phyloP scores from a whole-genome alignment of 2,113 vertebrate genomes.

The Corythaixoides concolor region DNA sequence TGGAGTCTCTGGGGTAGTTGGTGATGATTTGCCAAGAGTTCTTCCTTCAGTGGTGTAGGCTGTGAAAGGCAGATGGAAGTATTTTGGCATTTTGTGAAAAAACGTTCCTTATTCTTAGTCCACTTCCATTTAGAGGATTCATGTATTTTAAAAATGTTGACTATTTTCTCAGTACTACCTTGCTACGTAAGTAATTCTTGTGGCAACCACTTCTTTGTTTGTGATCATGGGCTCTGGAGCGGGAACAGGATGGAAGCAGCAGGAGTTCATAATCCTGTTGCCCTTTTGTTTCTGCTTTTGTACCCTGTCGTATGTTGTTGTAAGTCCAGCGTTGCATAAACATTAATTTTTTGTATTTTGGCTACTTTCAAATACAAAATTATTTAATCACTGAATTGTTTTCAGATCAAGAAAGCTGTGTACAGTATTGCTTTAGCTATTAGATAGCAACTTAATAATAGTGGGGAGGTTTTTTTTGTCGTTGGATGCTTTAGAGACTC shows the following conservation, averaged over 20 bases:
- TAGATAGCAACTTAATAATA: not conserved
- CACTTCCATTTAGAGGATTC: not conserved
- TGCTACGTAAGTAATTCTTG: not conserved
- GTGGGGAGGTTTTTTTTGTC: not conserved
- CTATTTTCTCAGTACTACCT: not conserved
- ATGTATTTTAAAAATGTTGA: not conserved
- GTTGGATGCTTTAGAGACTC: not conserved
- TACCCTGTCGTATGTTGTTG: not conserved
- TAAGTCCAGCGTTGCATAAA: not conserved
- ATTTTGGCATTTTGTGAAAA: not conserved
- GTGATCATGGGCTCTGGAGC: not conserved
- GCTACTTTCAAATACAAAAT: not conserved
- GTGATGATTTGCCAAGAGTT: not conserved
- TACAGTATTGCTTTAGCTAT: not conserved
- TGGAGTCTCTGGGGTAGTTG: not conserved
- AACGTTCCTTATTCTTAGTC: not conserved
- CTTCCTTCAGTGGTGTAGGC: not conserved
- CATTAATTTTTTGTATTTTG: not conserved
- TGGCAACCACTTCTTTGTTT: not conserved
- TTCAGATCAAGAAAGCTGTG: not conserved
- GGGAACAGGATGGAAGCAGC: not conserved
- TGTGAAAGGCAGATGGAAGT: not conserved
- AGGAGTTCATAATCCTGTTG: not conserved
- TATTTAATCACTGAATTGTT: not conserved
- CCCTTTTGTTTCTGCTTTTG: not conserved